A percentile compares a stretch with the other conserved stretches of the same genome.
phyloP scores from a whole-genome alignment of 2,888 invertebrate species.

The Ectemnius cavifrons region DNA sequence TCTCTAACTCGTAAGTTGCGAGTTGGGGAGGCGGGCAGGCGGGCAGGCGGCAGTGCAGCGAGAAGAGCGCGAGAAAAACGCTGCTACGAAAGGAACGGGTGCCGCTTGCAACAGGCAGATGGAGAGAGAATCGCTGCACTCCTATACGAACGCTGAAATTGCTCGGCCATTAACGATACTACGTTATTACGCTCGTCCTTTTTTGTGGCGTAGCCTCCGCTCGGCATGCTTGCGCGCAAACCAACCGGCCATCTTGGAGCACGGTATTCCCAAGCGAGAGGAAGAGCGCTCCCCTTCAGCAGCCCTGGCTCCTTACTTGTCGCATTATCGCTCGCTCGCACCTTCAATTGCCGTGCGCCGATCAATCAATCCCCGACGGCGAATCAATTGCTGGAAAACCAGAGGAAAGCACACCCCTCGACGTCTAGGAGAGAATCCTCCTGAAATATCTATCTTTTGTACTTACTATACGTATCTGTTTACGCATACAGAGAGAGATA shows the following conservation, averaged over 20 bases:
- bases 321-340: background rate
- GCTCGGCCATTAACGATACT: slow-evolving; percentile 78
- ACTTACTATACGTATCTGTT: too few relatives aligned
- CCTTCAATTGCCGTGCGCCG: background rate
- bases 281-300: background rate
- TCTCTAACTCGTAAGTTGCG: too few relatives aligned
- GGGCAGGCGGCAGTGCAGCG: slow-evolving; percentile 5
- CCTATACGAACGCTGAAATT: slow-evolving; percentile 74
- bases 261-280: slow-evolving; percentile 65
- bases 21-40: background rate
- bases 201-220: slow-evolving; percentile 73
- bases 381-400: too few relatives aligned
- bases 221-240: slow-evolving; percentile 54
- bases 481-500: too few relatives aligned
- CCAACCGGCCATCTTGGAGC: slow-evolving; percentile 75
- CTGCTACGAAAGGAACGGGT: slow-evolving; percentile 21
- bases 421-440: too few relatives aligned
- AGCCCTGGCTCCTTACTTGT: background rate
- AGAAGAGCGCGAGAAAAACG: slow-evolving; percentile 16
- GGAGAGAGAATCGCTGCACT: slow-evolving; percentile 56
- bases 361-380: background rate
- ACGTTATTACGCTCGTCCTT: slow-evolving; percentile 77
- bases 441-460: too few relatives aligned
- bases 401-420: too few relatives aligned
- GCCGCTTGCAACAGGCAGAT: slow-evolving; percentile 4